A percentile compares a stretch with the other conserved stretches of the same genome.
phyloP scores from a whole-genome alignment of 1,140 invertebrate genomes.

The Pachyrhynchus sulphureomaculatus region DNA sequence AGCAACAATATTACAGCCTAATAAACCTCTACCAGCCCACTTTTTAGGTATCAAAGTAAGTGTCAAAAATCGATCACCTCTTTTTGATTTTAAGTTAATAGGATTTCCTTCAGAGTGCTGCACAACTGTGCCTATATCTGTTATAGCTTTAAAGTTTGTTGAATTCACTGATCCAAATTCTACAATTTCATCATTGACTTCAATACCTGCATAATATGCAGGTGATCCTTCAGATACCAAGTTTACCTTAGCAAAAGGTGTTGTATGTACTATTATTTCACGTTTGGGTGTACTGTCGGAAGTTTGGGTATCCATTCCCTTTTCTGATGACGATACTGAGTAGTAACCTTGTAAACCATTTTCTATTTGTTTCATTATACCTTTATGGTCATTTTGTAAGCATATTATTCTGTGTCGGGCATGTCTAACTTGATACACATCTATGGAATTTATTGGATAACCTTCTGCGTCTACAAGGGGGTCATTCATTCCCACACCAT shows the following conservation, averaged over 20 bases:
- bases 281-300: constrained; percentile 45
- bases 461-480: constrained; percentile 84
- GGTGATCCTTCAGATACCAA: constrained; percentile 77
- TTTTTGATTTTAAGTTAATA: constrained; percentile 62
- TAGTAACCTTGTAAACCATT: constrained; percentile 65
- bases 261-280: constrained; percentile 26
- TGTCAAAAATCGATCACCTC: constrained; percentile 56
- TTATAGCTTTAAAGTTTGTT: constrained; percentile 69
- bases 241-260: constrained; percentile 71
- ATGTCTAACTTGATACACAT: constrained; percentile 86
- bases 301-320: constrained; percentile 46
- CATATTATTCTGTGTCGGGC: constrained; percentile 86
- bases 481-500: constrained; percentile 84
- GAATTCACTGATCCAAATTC: constrained; percentile 82
- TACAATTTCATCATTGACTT: constrained; percentile 70
- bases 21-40: constrained; percentile 73
- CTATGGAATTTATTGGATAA: constrained; percentile 85
- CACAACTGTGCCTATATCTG: constrained; percentile 71
- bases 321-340: constrained; percentile 17
- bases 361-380: constrained; percentile 84
- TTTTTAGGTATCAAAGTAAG: constrained; percentile 65
- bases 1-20: constrained; percentile 69
- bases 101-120: constrained; percentile 68
- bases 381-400: constrained; percentile 88
- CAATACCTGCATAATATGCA: constrained; percentile 74